Evolutionary conservation across 2,888 invertebrate species (phyloP).

Genomic region (Loripinus fragilis): DNA sequence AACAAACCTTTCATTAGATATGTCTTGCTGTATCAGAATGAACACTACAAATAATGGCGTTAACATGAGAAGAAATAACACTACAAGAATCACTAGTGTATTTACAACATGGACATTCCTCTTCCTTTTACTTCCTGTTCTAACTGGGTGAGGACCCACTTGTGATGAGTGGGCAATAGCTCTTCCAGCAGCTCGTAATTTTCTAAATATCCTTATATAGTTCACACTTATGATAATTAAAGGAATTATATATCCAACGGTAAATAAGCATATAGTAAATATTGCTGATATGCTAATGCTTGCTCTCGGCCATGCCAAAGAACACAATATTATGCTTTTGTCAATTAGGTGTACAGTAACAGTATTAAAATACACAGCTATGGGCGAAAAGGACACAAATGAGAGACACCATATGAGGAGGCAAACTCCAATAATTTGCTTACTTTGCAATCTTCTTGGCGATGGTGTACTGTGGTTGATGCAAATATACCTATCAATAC

Average conservation of each 20-base stretch:
- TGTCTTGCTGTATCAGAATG: conserved; percentile 66
- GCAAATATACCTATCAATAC: conserved; percentile 71
- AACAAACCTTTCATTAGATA: conserved; percentile 41
- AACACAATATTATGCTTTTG: conserved; percentile 64
- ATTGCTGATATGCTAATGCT: conserved; percentile 48
- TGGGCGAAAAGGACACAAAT: conserved; percentile 57
- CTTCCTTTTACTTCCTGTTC: not conserved
- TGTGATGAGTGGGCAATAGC: conserved; percentile 32
- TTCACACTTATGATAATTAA: conserved; percentile 60
- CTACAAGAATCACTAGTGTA: conserved; percentile 66
- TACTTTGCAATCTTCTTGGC: conserved; percentile 52
- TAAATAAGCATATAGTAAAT: conserved; percentile 50
- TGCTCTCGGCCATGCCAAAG: conserved; percentile 68
- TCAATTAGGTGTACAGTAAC: conserved; percentile 52
- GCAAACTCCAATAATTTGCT: conserved; percentile 54
- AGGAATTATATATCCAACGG: conserved; percentile 64
- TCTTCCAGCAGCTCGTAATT: conserved; percentile 52
- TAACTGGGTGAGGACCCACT: not conserved
- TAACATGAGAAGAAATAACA: conserved; percentile 72
- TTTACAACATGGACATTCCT: conserved; percentile 66
- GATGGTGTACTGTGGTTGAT: conserved; percentile 53
- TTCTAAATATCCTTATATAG: conserved; percentile 67
- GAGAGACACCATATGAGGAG: conserved; percentile 61
- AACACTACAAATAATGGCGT: conserved; percentile 68
- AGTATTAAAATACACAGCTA: conserved; percentile 67